These are phyloP conservation scores for Myrmophylax atrothorax DNA, from an alignment of 2,113 vertebrate species.

Conservation along the genomic window DNA sequence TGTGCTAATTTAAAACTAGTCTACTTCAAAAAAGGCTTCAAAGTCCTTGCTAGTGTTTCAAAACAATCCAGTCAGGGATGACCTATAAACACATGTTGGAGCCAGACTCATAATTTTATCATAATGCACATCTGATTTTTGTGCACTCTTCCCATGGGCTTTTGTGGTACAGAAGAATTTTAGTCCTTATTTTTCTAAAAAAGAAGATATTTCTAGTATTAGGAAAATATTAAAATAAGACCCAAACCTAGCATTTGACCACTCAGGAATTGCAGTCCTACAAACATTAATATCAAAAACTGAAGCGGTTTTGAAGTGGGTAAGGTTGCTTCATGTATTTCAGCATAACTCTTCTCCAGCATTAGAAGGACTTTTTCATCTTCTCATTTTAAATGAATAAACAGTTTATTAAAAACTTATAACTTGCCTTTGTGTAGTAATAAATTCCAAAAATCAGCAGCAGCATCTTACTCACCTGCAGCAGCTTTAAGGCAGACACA, in stretches of 20 bases:
- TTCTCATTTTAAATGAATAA: neutral
- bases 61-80: neutral
- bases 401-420: neutral
- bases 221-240: neutral
- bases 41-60: neutral
- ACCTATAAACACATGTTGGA: neutral
- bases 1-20: neutral
- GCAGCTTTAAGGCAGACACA: neutral
- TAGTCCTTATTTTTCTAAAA: neutral
- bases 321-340: neutral
- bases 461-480: neutral
- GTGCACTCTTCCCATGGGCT: neutral
- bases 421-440: neutral
- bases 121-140: neutral
- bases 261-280: neutral
- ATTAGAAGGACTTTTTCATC: neutral
- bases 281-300: neutral
- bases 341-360: fast-evolving
- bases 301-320: neutral
- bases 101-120: neutral
- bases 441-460: neutral
- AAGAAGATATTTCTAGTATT: neutral
- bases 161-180: neutral
- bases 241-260: neutral
- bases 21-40: conserved; percentile 12